Percentiles rank a stretch among this genome's conserved stretches.
phyloP scores from a whole-genome alignment of 2,113 vertebrate species.

The Tenrec ecaudatus region DNA sequence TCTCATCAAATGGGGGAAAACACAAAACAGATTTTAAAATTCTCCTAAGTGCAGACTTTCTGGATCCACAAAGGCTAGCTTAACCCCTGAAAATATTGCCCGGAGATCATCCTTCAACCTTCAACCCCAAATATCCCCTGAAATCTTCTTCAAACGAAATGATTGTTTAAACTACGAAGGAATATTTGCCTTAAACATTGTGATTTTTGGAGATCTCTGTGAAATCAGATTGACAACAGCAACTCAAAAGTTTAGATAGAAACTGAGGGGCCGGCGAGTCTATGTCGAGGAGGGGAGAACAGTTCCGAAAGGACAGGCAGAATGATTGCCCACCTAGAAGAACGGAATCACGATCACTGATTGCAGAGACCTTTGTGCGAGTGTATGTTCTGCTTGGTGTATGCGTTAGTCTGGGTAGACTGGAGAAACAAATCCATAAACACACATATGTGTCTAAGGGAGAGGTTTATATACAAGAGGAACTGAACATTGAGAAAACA shows the following conservation, averaged over 20 bases:
- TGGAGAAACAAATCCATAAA: too few relatives aligned
- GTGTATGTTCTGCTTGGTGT: background rate
- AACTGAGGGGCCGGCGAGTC: background rate
- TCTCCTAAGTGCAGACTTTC: background rate
- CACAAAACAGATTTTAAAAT: background rate
- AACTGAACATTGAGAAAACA: too few relatives aligned
- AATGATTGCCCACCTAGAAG: background rate
- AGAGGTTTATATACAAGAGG: too few relatives aligned
- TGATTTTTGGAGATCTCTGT: too few relatives aligned
- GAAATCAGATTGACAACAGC: background rate
- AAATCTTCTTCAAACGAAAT: too few relatives aligned
- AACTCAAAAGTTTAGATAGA: background rate
- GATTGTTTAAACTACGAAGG: too few relatives aligned
- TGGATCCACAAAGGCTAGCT: too few relatives aligned
- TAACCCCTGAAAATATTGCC: too few relatives aligned
- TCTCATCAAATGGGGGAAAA: background rate
- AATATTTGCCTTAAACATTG: too few relatives aligned
- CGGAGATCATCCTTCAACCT: too few relatives aligned
- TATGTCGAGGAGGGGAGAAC: background rate
- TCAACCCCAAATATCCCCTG: too few relatives aligned
- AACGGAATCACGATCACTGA: background rate
- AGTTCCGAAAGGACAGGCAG: background rate
- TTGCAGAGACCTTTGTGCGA: background rate
- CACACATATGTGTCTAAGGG: too few relatives aligned
- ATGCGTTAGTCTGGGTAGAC: background rate